Conservation (phyloP, 2,113 vertebrate species). For the Limanda limanda region DNA sequence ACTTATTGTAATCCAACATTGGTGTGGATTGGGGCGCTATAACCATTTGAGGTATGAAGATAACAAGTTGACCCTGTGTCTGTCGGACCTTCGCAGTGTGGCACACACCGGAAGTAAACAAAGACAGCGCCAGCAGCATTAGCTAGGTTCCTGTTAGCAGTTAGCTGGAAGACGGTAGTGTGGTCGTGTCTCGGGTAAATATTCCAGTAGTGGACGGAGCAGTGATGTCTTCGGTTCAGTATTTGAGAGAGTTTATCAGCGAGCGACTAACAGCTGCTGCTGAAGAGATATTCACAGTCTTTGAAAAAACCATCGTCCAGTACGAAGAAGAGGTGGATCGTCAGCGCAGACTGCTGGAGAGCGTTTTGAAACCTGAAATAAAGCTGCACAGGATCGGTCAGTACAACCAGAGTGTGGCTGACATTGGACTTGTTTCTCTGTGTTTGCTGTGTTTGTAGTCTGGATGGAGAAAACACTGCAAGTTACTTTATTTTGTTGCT, state of each 20-base stretch:
- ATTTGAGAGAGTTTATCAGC: not conserved
- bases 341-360: constrained; percentile 2
- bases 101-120: too few species aligned
- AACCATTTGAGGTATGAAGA: too few species aligned
- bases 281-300: not conserved
- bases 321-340: not conserved
- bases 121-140: too few species aligned
- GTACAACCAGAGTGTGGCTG: not conserved
- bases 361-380: not conserved
- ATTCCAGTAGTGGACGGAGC: not conserved
- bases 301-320: not conserved
- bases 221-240: not conserved
- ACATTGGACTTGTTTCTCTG: too few species aligned
- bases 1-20: too few species aligned
- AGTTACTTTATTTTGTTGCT: too few species aligned
- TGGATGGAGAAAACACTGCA: too few species aligned
- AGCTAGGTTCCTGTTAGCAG: not conserved
- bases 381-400: not conserved
- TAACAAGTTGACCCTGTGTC: too few species aligned
- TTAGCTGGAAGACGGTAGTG: not conserved
- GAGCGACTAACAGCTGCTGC: not conserved
- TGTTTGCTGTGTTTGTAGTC: too few species aligned
- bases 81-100: too few species aligned
- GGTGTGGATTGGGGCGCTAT: too few species aligned
- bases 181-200: not conserved